Percentiles rank a stretch among this genome's conserved stretches.
Conservation (phyloP, 2,888 invertebrate genomes). For the Allophyes oxyacanthae region DNA sequence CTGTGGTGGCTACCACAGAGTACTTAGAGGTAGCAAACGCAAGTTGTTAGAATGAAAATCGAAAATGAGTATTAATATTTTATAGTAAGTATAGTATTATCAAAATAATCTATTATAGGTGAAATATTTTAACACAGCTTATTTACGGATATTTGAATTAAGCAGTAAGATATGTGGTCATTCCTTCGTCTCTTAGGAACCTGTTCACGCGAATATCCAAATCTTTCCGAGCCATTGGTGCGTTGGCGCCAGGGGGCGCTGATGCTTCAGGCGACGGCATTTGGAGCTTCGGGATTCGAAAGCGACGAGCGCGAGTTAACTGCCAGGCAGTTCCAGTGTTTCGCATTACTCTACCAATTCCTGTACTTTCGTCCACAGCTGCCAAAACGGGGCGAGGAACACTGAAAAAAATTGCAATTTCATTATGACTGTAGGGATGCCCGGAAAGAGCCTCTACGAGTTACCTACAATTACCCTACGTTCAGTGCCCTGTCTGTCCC, state of each 20-base stretch:
- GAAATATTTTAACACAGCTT: too few relatives aligned
- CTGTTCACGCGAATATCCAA: constrained; percentile 74
- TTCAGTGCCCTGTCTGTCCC: too few relatives aligned
- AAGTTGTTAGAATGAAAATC: too few relatives aligned
- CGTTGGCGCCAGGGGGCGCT: constrained; percentile 73
- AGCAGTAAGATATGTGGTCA: constrained; percentile 18
- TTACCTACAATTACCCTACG: too few relatives aligned
- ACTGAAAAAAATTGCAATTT: constrained; percentile 62
- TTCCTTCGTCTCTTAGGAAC: constrained; percentile 66
- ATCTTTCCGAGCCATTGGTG: constrained; percentile 76
- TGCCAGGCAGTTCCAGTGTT: constrained; percentile 80
- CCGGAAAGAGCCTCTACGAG: too few relatives aligned
- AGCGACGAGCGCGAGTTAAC: constrained; percentile 79
- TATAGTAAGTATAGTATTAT: too few relatives aligned
- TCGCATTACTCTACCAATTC: constrained; percentile 67
- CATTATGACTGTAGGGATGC: not conserved
- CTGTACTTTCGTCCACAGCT: constrained; percentile 70
- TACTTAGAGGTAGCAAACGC: too few relatives aligned
- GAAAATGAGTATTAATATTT: too few relatives aligned
- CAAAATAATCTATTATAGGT: constrained; percentile 6
- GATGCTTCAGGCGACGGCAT: constrained; percentile 73
- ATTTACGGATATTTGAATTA: not conserved
- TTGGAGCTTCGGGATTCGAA: constrained; percentile 73
- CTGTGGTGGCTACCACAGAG: too few relatives aligned
- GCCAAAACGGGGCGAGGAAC: constrained; percentile 72